Conservation (phyloP, 2,797 vertebrate genomes). For the Paedocypris micromegethes region DNA sequence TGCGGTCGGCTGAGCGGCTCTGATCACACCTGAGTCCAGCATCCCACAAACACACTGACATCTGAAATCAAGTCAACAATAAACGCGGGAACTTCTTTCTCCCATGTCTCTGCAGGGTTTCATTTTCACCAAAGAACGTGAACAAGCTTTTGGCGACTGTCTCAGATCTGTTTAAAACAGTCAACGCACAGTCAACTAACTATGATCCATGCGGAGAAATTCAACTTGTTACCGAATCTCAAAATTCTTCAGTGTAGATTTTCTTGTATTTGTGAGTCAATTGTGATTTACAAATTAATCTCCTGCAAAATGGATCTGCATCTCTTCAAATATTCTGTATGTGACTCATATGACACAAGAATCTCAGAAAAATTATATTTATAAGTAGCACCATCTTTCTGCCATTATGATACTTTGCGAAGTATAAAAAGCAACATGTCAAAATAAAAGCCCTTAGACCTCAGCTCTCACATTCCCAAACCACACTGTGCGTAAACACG, state of each 20-base stretch:
- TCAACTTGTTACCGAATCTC: constrained; percentile 12
- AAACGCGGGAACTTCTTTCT: constrained; percentile 1
- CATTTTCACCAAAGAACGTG: constrained; percentile 34
- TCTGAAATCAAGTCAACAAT: constrained; percentile 19
- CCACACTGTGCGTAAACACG: background rate
- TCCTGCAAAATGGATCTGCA: background rate
- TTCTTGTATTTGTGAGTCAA: background rate
- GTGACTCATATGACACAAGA: background rate
- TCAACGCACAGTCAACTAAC: constrained; percentile 23
- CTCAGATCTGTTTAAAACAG: constrained; percentile 16
- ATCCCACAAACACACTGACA: constrained; percentile 10
- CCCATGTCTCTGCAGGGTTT: constrained; percentile 16
- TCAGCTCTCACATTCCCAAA: constrained; percentile 37
- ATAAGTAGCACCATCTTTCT: constrained; percentile 16
- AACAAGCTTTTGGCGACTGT: constrained; percentile 22
- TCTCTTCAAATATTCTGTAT: background rate
- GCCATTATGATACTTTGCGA: constrained; percentile 4
- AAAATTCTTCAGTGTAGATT: constrained; percentile 8
- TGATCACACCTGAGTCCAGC: constrained; percentile 30
- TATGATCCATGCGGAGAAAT: constrained; percentile 30
- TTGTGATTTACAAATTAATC: no score
- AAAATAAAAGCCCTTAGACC: constrained; percentile 33
- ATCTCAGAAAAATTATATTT: constrained; percentile 19
- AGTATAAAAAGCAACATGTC: constrained; percentile 25
- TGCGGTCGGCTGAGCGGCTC: constrained; percentile 13